Evolutionary conservation across 1,140 invertebrate species (phyloP).

Genomic region (Leptestheria dahalacensis): DNA sequence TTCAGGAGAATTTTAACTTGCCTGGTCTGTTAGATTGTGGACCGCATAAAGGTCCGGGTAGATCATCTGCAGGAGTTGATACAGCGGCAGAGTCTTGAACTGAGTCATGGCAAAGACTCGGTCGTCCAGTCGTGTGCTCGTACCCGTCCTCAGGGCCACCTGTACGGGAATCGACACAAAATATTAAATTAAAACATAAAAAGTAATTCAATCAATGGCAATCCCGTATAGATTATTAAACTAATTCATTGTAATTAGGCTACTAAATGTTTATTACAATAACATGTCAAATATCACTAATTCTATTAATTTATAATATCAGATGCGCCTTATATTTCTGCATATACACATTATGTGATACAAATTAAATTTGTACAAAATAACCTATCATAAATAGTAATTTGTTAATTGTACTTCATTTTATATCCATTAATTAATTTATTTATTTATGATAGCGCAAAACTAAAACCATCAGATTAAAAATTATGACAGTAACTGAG

Average conservation of each 20-base stretch:
- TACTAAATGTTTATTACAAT: slow-evolving; percentile 2
- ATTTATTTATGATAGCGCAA: too few relatives aligned
- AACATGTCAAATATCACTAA: too few relatives aligned
- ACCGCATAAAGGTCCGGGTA: slow-evolving; percentile 91
- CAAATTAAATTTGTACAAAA: too few relatives aligned
- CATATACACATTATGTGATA: too few relatives aligned
- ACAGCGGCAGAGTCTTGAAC: slow-evolving; percentile 75
- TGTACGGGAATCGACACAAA: slow-evolving; percentile 32
- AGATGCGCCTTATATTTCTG: too few relatives aligned
- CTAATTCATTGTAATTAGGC: background rate
- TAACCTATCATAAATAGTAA: too few relatives aligned
- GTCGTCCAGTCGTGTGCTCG: slow-evolving; percentile 79
- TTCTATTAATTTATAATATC: too few relatives aligned
- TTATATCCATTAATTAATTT: too few relatives aligned
- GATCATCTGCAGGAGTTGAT: slow-evolving; percentile 62
- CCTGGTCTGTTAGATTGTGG: slow-evolving; percentile 52
- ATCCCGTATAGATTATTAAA: background rate
- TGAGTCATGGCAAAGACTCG: slow-evolving; percentile 83
- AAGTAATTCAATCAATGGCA: background rate
- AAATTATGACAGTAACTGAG: too few relatives aligned
- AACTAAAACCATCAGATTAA: too few relatives aligned
- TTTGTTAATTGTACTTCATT: too few relatives aligned
- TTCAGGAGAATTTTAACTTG: slow-evolving; percentile 27
- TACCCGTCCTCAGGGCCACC: slow-evolving; percentile 72
- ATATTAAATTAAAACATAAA: slow-evolving; percentile 16